Evolutionary conservation across 2,113 vertebrate species (phyloP).

Genomic region (Xyliphius kryptos): DNA sequence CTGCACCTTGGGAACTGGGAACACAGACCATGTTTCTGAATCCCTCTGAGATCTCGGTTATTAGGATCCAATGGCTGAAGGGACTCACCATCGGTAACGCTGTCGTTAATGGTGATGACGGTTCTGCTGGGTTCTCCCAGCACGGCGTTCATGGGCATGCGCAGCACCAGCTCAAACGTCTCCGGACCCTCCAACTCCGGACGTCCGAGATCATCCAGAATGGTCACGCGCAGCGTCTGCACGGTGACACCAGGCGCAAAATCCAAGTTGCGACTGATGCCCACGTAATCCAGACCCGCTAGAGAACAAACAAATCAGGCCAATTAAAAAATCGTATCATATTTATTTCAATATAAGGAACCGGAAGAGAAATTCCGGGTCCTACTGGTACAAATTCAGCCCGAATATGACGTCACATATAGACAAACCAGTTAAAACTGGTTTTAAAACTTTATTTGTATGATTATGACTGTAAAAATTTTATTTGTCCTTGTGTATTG

Average conservation of each 20-base stretch:
- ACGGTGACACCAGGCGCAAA: slow-evolving; percentile 73
- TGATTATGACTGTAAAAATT: too few species aligned
- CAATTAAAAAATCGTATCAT: too few species aligned
- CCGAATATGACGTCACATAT: too few species aligned
- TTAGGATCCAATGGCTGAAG: too few species aligned
- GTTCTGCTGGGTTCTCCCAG: slow-evolving; percentile 76
- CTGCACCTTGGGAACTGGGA: slow-evolving; percentile 87
- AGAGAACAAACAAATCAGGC: too few species aligned
- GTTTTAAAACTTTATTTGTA: too few species aligned
- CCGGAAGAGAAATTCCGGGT: too few species aligned
- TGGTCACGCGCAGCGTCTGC: slow-evolving; percentile 74
- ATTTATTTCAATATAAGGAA: too few species aligned
- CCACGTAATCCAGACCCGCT: slow-evolving; percentile 78
- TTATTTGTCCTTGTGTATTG: too few species aligned
- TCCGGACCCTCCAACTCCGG: slow-evolving; percentile 73
- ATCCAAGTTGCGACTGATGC: slow-evolving; percentile 73
- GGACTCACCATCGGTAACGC: slow-evolving; percentile 66
- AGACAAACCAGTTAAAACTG: too few species aligned
- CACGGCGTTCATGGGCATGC: slow-evolving; percentile 70
- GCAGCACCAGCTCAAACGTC: slow-evolving; percentile 73
- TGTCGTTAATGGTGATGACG: slow-evolving; percentile 72
- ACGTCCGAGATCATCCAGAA: slow-evolving; percentile 72
- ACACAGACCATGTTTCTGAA: neutral
- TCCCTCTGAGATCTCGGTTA: neutral
- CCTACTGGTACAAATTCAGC: too few species aligned